Base-by-base conservation (phyloP, 2,797 vertebrate genomes). In the Acipenser transmontanus region DNA sequence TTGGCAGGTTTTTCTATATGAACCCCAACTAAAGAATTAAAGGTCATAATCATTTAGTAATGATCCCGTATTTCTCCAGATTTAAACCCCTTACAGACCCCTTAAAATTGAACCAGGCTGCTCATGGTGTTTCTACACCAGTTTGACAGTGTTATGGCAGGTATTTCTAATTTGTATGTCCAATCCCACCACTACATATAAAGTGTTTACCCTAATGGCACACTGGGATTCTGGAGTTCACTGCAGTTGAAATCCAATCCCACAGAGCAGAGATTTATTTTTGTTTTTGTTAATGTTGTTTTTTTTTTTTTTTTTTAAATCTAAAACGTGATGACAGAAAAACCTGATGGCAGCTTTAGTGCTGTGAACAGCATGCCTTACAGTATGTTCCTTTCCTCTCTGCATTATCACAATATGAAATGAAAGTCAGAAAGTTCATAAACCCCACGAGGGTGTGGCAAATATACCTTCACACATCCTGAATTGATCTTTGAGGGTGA, bases 121-220 rank as follows among this genome's bases (percentile, higher is more conserved):
- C 34, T 34, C 34, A 4, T 34, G 34, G 34, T 34, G 34, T 34
- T 34, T 34, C 3, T 17, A 17, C 17, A 17, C 17, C 17, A 17
- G 17, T 17, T 17, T 17, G 17, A 17, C 17, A 17, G 1, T 17
- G 17, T 17, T 17, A 17, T 17, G 17, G 17, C 17, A 17, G 17
- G 17, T 17, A 17, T 17, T 17, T 17, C 17, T 17, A 17, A 17
- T 17, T 17, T 17, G 17, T 17, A 17, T 17, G 17, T 17, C 17
- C 17, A 17, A 17, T 17, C 17, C 17, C 17, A 17, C 17, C 1
- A 78, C 80, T 76, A 14, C 49, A 73, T 77, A 73, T 78, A 77
- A 70, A 78, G 69, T 72, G 78, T 82, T 85, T 74, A 74, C 76
- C 76, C 72, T 59, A 59, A 59, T 4, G n/a, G 12, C 47, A 56